Percentiles rank a stretch among this genome's conserved stretches.
phyloP scores from a whole-genome alignment of 2,113 vertebrate genomes.

The Mastomys coucha region DNA sequence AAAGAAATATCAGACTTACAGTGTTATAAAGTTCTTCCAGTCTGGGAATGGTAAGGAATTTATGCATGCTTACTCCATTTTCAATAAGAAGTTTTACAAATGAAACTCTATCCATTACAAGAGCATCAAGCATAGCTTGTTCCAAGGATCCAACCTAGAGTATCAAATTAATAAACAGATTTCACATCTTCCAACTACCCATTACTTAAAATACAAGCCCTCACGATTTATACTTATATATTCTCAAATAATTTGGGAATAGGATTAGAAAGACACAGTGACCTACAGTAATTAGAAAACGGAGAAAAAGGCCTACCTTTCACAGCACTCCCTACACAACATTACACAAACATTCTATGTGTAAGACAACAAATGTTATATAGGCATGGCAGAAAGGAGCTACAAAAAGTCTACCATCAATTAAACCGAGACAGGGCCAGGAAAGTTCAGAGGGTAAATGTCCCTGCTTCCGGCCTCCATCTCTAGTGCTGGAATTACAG shows the following conservation, averaged over 20 bases:
- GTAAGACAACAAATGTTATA: neutral
- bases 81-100: constrained; percentile 99
- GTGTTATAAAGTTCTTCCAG: constrained; percentile 99
- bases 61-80: constrained; percentile 99
- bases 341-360: constrained; percentile 14
- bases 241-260: constrained; percentile 13
- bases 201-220: constrained; percentile 34
- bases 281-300: neutral
- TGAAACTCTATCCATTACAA: constrained; percentile 98
- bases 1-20: constrained; percentile 87
- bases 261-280: constrained; percentile 10
- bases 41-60: constrained; percentile 97
- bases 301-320: neutral
- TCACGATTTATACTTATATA: constrained; percentile 15
- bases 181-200: neutral
- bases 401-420: constrained; percentile 7
- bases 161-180: constrained; percentile 54
- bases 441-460: neutral
- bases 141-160: constrained; percentile 97
- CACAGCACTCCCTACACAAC: neutral
- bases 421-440: neutral
- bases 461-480: neutral
- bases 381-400: too few relatives aligned
- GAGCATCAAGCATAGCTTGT: constrained; percentile 98
- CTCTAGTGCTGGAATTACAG: neutral